Evolutionary conservation across 2,888 invertebrate species (phyloP), one percentile per base, ranked within the genome.

Genomic region (Platypus cylindrus): DNA sequence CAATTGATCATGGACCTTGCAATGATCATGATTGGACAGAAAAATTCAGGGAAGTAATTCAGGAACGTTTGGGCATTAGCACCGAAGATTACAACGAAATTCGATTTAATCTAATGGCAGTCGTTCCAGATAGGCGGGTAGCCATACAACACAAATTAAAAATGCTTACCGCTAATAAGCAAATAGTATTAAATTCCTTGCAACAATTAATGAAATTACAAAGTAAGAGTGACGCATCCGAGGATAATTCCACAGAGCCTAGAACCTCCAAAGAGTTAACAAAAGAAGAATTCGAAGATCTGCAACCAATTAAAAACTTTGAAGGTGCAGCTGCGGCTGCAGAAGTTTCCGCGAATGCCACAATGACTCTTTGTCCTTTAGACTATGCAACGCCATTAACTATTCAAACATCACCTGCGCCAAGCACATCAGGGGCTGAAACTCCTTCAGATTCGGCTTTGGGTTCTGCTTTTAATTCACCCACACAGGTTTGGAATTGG

Each of bases 1-100:
- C 95, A 0, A 91, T 93, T 55, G 91, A 95, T 60, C 95, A 97
- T 60, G 95, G 91, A 0, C 90, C 90, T 0, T 91, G 90, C 83
- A 80, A 76, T 17, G 59, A 56, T 25, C 74, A 77, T 46, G 91
- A 91, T 53, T 95, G 95, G 95, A 94, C 94, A 0, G 94, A 94
- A 51, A 90, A 93, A 54, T 95, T 95, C 54, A 72, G 89, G 26
- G 71, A 83, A 45, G 91, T 95, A 0, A 95, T 95, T 66, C 83
- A 85, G 2, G 91, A 90, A 49, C 71, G 94, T 41, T 67, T 95
- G 8, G 60, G 91, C 1, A 81, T 89, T 52, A 85, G 90, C 37
- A 85, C 86, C 1, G 90, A 90, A 7, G 93, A 91, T 56, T 78
- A 81, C 38, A 86, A 87, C 63, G 94, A 95, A 59, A 95, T 95